phyloP scores from a whole-genome alignment of 2,888 invertebrate genomes.

The Coelinius sp. region DNA sequence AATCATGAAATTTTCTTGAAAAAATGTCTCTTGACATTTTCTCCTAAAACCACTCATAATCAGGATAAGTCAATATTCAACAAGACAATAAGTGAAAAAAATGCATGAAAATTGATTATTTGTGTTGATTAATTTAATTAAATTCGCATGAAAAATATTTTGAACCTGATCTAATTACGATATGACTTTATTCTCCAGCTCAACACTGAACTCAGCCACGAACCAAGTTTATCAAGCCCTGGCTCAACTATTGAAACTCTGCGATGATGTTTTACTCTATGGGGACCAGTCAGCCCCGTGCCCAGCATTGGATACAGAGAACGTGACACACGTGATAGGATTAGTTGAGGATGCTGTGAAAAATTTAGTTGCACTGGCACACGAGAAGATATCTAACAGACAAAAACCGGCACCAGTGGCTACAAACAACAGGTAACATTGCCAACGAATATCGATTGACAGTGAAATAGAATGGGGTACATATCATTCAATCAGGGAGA shows the following conservation, averaged over 20 bases:
- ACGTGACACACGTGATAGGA: slow-evolving; percentile 79
- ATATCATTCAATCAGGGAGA: not conserved
- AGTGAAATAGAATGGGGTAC: not conserved
- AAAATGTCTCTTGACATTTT: too few relatives aligned
- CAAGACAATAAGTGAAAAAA: too few relatives aligned
- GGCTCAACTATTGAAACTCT: slow-evolving; percentile 88
- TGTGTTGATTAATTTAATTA: too few relatives aligned
- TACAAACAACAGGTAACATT: slow-evolving; percentile 63
- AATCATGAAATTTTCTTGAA: too few relatives aligned
- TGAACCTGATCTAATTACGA: too few relatives aligned
- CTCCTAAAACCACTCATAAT: too few relatives aligned
- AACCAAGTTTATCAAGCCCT: slow-evolving; percentile 89
- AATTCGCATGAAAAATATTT: too few relatives aligned
- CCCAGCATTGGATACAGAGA: slow-evolving; percentile 76
- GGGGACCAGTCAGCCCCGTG: slow-evolving; percentile 80
- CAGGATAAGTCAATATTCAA: too few relatives aligned
- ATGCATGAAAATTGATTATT: too few relatives aligned
- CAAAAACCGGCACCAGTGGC: slow-evolving; percentile 67
- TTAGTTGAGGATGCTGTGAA: slow-evolving; percentile 83
- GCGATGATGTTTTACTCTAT: slow-evolving; percentile 88
- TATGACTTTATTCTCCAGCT: too few relatives aligned
- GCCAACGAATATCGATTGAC: slow-evolving; percentile 8
- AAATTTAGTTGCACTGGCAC: slow-evolving; percentile 84
- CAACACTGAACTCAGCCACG: slow-evolving; percentile 83
- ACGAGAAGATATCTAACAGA: slow-evolving; percentile 84